Percentiles rank a stretch among this genome's conserved stretches.
Evolutionary conservation across 2,113 vertebrate genomes (phyloP).

Genomic region (Tringa solitaria): DNA sequence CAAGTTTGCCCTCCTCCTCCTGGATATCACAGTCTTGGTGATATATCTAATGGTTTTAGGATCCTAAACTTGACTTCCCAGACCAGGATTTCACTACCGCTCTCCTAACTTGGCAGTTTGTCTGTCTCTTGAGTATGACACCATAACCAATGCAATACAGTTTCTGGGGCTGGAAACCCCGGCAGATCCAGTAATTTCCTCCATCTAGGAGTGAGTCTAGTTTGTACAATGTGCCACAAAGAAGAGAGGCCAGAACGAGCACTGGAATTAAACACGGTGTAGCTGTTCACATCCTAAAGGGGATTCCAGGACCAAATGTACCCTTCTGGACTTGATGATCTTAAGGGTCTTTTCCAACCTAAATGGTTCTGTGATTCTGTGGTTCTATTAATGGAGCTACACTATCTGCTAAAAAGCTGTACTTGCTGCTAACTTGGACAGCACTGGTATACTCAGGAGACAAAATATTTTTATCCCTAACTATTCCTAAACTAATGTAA

Average conservation of each 20-base stretch:
- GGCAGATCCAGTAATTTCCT: background rate
- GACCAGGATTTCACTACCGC: background rate
- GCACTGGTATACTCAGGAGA: background rate
- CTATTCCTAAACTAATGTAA: background rate
- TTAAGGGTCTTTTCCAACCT: background rate
- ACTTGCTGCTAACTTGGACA: background rate
- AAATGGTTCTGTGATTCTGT: background rate
- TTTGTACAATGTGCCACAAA: background rate
- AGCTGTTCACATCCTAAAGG: background rate
- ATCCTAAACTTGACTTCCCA: background rate
- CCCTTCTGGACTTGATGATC: too few species aligned
- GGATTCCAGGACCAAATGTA: background rate
- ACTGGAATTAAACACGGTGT: background rate
- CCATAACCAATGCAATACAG: rapidly evolving
- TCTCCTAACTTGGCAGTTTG: background rate
- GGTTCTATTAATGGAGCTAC: background rate
- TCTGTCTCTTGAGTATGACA: background rate
- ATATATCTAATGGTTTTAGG: background rate
- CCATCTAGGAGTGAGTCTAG: rapidly evolving
- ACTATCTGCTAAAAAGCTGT: background rate
- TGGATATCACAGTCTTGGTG: background rate
- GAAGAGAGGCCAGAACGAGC: background rate
- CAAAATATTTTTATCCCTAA: background rate
- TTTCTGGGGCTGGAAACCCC: background rate
- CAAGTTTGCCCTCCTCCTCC: background rate